Evolutionary conservation across 2,797 vertebrate species (phyloP).

Genomic region (Balearica regulorum): DNA sequence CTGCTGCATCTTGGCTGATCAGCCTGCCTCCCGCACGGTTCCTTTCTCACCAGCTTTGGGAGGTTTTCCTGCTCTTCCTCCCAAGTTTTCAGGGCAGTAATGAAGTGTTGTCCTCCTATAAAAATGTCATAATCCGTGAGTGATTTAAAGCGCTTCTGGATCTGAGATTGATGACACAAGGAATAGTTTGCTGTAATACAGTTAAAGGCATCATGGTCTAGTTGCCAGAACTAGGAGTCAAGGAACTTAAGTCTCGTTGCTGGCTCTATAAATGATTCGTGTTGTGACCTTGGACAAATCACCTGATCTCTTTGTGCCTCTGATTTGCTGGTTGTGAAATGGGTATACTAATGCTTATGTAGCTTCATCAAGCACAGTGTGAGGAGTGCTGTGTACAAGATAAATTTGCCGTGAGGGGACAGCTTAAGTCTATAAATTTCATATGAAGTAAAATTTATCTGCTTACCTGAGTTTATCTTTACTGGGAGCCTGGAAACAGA

Average conservation of each 20-base stretch:
- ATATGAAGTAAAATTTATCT: background rate
- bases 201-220: background rate
- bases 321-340: background rate
- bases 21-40: background rate
- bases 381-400: background rate
- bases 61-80: background rate
- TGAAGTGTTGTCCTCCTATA: conserved; percentile 20
- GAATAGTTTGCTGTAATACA: conserved; percentile 10
- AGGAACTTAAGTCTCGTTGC: background rate
- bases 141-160: conserved; percentile 21
- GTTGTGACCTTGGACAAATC: conserved; percentile 28
- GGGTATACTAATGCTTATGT: background rate
- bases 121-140: background rate
- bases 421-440: background rate
- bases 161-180: background rate
- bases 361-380: background rate
- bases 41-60: background rate
- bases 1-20: background rate
- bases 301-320: background rate
- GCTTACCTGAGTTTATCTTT: background rate
- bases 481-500: background rate
- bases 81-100: background rate
- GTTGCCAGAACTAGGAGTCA: background rate
- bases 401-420: background rate
- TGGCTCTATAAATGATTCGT: background rate